Evolutionary conservation across 2,113 vertebrate genomes (phyloP).

Genomic region (Chionomys nivalis): DNA sequence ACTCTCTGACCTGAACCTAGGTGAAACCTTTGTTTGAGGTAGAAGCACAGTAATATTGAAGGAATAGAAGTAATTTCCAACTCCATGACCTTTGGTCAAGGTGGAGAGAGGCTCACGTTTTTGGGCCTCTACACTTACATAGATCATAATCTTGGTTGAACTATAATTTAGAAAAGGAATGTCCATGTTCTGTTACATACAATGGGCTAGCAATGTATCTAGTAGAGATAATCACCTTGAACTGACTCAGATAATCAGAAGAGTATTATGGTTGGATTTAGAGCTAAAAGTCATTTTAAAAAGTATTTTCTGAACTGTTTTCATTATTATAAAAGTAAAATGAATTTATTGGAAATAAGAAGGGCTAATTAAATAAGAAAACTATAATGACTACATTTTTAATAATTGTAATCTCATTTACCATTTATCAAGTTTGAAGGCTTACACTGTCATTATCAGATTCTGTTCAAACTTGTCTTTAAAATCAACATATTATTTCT

Average conservation of each 20-base stretch:
- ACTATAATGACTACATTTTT: background rate
- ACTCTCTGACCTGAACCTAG: too few relatives aligned
- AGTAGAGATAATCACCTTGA: background rate
- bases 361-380: slow-evolving; percentile 31
- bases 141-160: background rate
- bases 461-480: background rate
- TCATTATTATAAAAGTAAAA: slow-evolving; percentile 25
- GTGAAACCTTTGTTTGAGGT: too few relatives aligned
- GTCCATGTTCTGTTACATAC: background rate
- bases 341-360: slow-evolving; percentile 42
- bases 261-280: background rate
- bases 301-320: slow-evolving; percentile 13
- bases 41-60: too few relatives aligned
- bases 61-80: too few relatives aligned
- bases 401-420: slow-evolving; percentile 28
- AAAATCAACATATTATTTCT: background rate
- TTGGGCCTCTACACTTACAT: too few relatives aligned
- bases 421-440: background rate
- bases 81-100: too few relatives aligned
- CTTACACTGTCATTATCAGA: background rate
- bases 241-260: background rate
- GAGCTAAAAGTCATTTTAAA: background rate
- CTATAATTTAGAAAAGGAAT: background rate
- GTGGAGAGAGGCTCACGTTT: too few relatives aligned
- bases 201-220: background rate